Percentiles rank a stretch among this genome's conserved stretches.
Conservation (phyloP, 2,113 vertebrate genomes). For the Columbina picui region DNA sequence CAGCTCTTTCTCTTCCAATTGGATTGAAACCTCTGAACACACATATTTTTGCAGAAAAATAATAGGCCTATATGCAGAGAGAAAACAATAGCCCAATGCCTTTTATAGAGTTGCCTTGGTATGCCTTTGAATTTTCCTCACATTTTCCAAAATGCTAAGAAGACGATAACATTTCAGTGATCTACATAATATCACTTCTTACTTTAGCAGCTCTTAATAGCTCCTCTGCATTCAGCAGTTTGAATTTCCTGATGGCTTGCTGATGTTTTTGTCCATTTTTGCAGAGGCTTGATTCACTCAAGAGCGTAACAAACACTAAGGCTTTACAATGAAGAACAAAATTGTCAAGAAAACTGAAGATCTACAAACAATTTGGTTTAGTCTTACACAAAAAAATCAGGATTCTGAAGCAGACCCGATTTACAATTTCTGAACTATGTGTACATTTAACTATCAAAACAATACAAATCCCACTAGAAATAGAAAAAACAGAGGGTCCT, state of each 20-base stretch:
- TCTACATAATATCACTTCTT: background rate
- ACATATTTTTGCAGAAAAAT: background rate
- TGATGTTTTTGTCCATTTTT: background rate
- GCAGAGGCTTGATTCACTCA: background rate
- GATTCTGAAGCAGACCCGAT: background rate
- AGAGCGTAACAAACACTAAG: background rate
- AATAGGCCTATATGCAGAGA: background rate
- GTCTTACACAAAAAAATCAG: background rate
- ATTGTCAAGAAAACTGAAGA: background rate
- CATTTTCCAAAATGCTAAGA: background rate
- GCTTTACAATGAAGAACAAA: background rate
- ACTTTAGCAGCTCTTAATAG: background rate
- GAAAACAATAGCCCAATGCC: background rate
- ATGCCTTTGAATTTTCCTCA: background rate
- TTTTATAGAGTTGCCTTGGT: background rate
- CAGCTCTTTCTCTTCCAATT: background rate
- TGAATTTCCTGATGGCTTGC: background rate
- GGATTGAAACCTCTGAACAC: background rate
- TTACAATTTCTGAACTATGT: background rate
- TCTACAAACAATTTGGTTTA: background rate
- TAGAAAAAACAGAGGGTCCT: background rate
- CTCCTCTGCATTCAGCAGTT: background rate
- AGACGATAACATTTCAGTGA: background rate
- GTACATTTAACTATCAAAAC: background rate
- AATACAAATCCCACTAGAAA: background rate